phyloP scores from a whole-genome alignment of 2,797 vertebrate species.

The Gallinago stenura region DNA sequence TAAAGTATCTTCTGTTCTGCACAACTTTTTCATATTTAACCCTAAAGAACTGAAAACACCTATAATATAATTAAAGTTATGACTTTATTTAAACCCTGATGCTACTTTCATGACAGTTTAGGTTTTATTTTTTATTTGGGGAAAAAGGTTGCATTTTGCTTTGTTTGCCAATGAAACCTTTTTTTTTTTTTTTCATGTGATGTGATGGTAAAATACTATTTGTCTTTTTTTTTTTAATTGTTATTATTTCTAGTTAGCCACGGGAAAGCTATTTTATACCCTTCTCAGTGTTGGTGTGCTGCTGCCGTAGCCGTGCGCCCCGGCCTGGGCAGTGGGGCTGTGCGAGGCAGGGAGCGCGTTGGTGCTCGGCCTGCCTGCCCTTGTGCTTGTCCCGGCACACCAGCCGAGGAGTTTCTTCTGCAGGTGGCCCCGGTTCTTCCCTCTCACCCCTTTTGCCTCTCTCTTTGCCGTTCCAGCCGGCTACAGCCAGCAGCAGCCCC shows the following conservation, averaged over 20 bases:
- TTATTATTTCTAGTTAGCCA: not conserved
- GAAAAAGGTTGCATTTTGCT: not conserved
- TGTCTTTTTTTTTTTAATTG: too few relatives aligned
- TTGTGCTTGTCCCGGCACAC: too few relatives aligned
- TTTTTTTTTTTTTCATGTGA: not conserved
- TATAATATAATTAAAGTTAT: not conserved
- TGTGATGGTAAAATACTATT: not conserved
- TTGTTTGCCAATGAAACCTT: not conserved
- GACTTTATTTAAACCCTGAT: not conserved
- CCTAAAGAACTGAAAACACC: not conserved
- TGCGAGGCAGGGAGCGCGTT: not conserved
- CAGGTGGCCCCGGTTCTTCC: fast-evolving
- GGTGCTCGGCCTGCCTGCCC: not conserved
- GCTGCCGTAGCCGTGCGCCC: not conserved
- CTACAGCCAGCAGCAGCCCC: constrained; percentile 88
- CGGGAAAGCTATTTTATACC: not conserved
- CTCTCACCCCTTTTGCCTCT: not conserved
- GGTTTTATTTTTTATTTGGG: not conserved
- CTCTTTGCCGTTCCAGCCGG: constrained; percentile 81
- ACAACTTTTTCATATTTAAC: not conserved
- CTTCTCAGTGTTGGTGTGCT: not conserved
- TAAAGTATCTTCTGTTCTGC: not conserved
- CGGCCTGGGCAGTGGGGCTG: not conserved
- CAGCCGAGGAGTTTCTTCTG: too few relatives aligned
- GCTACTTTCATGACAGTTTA: not conserved